A percentile compares a stretch with the other conserved stretches of the same genome.
phyloP scores from a whole-genome alignment of 2,888 invertebrate genomes.

The Odontocerum albicorne region DNA sequence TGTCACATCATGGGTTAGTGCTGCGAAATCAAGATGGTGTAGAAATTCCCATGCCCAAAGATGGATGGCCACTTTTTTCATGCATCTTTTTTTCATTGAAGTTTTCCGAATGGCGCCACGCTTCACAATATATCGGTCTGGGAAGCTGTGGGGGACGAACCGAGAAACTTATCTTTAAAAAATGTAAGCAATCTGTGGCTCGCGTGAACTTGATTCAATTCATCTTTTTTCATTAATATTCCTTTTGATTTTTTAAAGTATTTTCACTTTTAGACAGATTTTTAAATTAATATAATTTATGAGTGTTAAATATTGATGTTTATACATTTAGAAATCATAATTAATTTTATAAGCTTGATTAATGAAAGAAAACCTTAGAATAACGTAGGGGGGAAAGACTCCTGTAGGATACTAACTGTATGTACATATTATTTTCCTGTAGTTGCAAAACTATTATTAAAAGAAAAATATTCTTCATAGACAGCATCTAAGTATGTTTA shows the following conservation, averaged over 20 bases:
- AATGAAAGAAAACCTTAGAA: too few species aligned
- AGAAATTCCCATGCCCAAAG: constrained; percentile 35
- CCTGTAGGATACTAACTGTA: too few species aligned
- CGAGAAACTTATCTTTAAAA: constrained; percentile 1
- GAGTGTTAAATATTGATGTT: not conserved
- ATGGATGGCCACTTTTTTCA: constrained; percentile 34
- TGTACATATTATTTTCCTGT: too few species aligned
- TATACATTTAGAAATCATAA: too few species aligned
- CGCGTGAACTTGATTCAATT: too few species aligned
- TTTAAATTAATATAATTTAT: not conserved
- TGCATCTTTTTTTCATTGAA: constrained; percentile 18
- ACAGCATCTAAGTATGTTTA: too few species aligned
- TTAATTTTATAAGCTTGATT: too few species aligned
- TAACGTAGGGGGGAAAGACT: too few species aligned
- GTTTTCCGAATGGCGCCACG: constrained; percentile 36
- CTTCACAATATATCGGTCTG: constrained; percentile 34
- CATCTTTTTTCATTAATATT: too few species aligned
- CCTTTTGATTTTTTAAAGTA: too few species aligned
- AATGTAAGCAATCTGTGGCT: not conserved
- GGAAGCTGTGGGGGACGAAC: constrained; percentile 20
- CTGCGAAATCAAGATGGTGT: constrained; percentile 35
- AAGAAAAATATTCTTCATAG: too few species aligned
- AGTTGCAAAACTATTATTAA: too few species aligned
- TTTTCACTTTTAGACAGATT: not conserved
- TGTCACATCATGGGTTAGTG: constrained; percentile 16